Evolutionary conservation across 2,797 vertebrate genomes (phyloP).

Genomic region (Gymnothorax reevesii): DNA sequence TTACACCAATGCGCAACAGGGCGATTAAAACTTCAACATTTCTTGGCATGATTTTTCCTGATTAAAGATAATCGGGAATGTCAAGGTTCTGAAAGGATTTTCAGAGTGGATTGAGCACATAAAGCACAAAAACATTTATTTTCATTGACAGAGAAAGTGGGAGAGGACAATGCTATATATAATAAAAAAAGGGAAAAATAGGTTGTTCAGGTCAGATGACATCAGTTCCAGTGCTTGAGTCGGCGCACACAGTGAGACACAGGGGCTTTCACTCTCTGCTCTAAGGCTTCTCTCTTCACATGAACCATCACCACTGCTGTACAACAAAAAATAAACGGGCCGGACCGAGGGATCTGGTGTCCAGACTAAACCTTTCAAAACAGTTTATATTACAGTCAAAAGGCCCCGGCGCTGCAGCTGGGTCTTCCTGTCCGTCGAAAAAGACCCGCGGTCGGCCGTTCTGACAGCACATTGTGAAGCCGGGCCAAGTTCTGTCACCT

Average conservation of each 20-base stretch:
- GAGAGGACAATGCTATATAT: too few relatives aligned
- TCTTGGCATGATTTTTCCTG: neutral
- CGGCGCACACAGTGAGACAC: too few relatives aligned
- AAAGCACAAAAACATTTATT: too few relatives aligned
- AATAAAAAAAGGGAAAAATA: too few relatives aligned
- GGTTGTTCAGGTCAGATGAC: neutral
- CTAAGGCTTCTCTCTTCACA: slow-evolving; percentile 12
- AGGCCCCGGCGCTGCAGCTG: slow-evolving; percentile 29
- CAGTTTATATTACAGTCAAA: slow-evolving; percentile 41
- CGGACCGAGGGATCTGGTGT: slow-evolving; percentile 26
- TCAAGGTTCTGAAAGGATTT: too few relatives aligned
- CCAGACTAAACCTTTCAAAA: slow-evolving; percentile 48
- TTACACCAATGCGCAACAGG: slow-evolving; percentile 42
- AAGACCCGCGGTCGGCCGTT: slow-evolving; percentile 33
- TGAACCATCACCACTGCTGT: slow-evolving; percentile 21
- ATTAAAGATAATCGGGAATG: neutral
- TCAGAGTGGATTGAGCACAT: too few relatives aligned
- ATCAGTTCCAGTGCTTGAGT: neutral
- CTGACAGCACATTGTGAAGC: slow-evolving; percentile 31
- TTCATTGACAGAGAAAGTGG: too few relatives aligned
- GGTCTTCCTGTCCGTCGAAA: slow-evolving; percentile 17
- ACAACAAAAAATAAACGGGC: slow-evolving; percentile 33
- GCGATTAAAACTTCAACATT: slow-evolving; percentile 22
- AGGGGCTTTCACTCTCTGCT: slow-evolving; percentile 12
- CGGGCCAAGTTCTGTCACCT: slow-evolving; percentile 30